These are phyloP conservation scores for Chloroceryle amazona DNA, from an alignment of 2,797 vertebrate species.

Conservation along the genomic window DNA sequence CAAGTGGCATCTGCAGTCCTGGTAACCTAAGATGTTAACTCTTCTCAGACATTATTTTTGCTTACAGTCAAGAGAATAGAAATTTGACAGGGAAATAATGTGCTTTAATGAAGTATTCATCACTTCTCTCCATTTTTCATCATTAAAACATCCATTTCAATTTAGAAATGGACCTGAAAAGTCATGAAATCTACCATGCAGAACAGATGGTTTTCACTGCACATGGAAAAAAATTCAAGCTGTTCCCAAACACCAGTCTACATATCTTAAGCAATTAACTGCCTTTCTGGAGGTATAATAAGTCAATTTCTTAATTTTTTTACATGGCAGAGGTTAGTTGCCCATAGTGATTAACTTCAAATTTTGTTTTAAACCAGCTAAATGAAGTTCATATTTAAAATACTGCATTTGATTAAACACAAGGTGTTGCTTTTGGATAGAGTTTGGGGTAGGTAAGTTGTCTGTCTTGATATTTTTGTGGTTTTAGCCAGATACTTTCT, in stretches of 20 bases:
- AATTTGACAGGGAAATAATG: conserved; percentile 54
- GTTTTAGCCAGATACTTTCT: not conserved
- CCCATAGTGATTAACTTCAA: not conserved
- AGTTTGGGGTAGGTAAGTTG: not conserved
- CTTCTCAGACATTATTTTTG: conserved; percentile 48
- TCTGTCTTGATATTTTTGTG: not conserved
- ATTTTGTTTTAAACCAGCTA: not conserved
- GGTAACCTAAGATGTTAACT: conserved; percentile 16
- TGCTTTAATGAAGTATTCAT: conserved; percentile 68
- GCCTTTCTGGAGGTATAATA: not conserved
- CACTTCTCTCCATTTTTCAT: conserved; percentile 47
- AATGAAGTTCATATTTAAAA: not conserved
- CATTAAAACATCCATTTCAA: conserved; percentile 70
- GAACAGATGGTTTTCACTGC: conserved; percentile 70
- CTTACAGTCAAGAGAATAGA: conserved; percentile 46
- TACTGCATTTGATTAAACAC: not conserved
- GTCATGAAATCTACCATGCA: conserved; percentile 62
- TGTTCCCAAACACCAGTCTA: conserved; percentile 42
- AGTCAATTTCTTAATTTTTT: not conserved
- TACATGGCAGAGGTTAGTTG: conserved; percentile 2
- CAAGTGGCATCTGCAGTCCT: conserved; percentile 23
- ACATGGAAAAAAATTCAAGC: conserved; percentile 41
- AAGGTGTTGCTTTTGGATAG: not conserved
- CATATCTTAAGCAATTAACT: conserved; percentile 59
- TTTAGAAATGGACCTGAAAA: conserved; percentile 66